Conservation (phyloP, 2,113 vertebrate species). For the Pomatostomus ruficeps region DNA sequence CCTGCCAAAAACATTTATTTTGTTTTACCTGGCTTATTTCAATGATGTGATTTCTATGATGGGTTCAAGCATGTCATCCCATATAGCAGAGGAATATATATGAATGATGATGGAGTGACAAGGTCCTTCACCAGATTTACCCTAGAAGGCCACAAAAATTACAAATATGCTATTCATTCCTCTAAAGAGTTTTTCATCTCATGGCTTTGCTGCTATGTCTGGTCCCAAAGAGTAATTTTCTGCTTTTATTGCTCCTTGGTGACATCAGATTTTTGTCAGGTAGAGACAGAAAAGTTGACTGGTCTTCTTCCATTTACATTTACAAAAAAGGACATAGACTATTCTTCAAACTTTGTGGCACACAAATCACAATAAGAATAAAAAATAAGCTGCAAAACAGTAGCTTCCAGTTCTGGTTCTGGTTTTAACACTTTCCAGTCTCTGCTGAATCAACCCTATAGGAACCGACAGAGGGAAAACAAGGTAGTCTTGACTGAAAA, state of each 20-base stretch:
- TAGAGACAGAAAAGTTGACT: not conserved
- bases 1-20: not conserved
- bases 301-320: not conserved
- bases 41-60: not conserved
- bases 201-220: not conserved
- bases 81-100: not conserved
- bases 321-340: not conserved
- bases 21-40: not conserved
- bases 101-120: rapidly evolving
- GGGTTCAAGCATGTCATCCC: not conserved
- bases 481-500: not conserved
- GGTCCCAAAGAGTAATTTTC: not conserved
- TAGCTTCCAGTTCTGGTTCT: not conserved
- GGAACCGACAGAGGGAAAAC: rapidly evolving
- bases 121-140: not conserved
- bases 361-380: not conserved
- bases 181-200: not conserved
- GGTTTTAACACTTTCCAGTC: not conserved
- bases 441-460: not conserved
- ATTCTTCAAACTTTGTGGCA: not conserved
- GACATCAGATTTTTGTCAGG: not conserved
- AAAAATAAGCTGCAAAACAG: not conserved
- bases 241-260: not conserved
- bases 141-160: not conserved
- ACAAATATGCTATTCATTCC: not conserved